Conservation (phyloP, 1,140 invertebrate species). For the Drosophila varians region DNA sequence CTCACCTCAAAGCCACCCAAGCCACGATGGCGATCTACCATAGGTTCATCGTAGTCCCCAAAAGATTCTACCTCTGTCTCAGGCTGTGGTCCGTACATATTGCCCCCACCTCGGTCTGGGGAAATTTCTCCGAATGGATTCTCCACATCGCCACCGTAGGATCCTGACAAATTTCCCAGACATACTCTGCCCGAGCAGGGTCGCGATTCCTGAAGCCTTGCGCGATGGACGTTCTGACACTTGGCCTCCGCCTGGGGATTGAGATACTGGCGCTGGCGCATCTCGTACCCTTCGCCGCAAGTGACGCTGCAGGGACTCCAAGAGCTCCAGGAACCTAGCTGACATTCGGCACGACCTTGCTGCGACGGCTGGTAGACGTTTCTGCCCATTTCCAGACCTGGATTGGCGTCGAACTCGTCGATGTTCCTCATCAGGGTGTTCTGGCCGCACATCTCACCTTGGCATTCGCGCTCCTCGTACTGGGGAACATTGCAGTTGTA, state of each 20-base stretch:
- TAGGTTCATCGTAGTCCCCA: constrained; percentile 21
- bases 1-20: constrained; percentile 37
- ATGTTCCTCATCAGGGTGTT: constrained; percentile 15
- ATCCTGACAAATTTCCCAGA: constrained; percentile 41
- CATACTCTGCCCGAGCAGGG: constrained; percentile 45
- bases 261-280: constrained; percentile 53
- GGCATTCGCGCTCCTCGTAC: constrained; percentile 64
- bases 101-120: neutral
- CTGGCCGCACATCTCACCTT: constrained; percentile 55
- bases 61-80: constrained; percentile 24
- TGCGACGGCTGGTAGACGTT: neutral
- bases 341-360: constrained; percentile 85
- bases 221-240: constrained; percentile 54
- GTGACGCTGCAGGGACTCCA: constrained; percentile 90
- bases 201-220: constrained; percentile 47
- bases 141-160: constrained; percentile 13
- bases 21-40: neutral
- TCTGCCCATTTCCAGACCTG: constrained; percentile 4
- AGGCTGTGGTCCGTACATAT: constrained; percentile 3
- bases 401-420: constrained; percentile 29
- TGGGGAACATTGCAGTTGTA: constrained; percentile 77
- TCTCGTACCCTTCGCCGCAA: constrained; percentile 84
- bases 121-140: constrained; percentile 21
- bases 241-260: constrained; percentile 48
- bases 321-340: constrained; percentile 88